Base-by-base conservation (phyloP, 2,888 invertebrate genomes). In the Microctonus hyperodae region DNA sequence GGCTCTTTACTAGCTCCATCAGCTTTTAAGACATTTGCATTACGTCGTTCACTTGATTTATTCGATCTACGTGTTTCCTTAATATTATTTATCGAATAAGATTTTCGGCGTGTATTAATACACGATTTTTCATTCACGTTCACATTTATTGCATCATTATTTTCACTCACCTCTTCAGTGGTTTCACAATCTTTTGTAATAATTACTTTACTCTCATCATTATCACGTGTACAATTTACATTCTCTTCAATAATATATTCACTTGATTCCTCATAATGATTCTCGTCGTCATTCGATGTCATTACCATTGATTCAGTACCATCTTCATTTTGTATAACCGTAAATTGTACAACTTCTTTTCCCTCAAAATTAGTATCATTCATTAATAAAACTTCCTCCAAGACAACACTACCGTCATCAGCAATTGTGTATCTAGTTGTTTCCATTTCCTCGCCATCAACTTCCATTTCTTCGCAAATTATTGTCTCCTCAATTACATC, bases 391-490 rank as follows among this genome's bases (percentile, higher is more conserved):
- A 81, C 76, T 69, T 81, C 76, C 23, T 81, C 79, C 7, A 79
- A 70, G 3, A 77, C 70, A 51, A 78, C 73, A 55, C 72, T 76
- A 1, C 70, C 77, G 37, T 76, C 75, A 7, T 63, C 48, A 9
- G 70, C 69, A 33, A 76, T 64, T 11, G 70, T 71, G 53, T 76
- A 77, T 44, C 67, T 67, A 57, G 71, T 71, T 20, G 67, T 67
- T 1, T 69, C 65, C 64, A 68, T 60, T 0, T 66, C 63, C 20
- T 66, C 65, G 13, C 76, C 73, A 23, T 83, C 82, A 2, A 83
- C 76, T 53, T 84, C 83, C 81, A 84, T 81, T 64, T 83, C 83
- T 67, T 83, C 84, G 59, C 84, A 84, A 40, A 85, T 80, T 64
- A 84, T 80, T 9, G 83, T 83, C 63, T 85, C 85, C 66, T 85